These are phyloP conservation scores for Garra rufa DNA, from an alignment of 2,113 vertebrate species.

Conservation along the genomic window DNA sequence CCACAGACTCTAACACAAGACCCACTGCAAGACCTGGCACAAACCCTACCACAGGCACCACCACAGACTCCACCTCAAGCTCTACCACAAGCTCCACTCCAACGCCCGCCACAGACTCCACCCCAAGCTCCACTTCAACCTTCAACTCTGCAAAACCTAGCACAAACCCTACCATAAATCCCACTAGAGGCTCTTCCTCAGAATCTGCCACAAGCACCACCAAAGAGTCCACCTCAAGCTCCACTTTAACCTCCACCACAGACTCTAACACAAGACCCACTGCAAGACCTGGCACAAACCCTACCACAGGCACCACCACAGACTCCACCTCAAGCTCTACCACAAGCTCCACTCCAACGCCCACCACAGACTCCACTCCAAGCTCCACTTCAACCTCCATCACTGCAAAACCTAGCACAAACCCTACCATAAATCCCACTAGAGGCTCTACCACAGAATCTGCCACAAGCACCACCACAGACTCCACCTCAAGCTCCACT, in stretches of 20 bases:
- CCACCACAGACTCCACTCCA: not conserved
- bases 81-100: not conserved
- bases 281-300: accelerated
- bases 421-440: accelerated
- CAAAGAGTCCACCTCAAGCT: accelerated
- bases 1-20: accelerated
- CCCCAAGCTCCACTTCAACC: not conserved
- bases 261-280: accelerated
- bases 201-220: accelerated
- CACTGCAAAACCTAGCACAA: too few species aligned
- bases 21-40: too few species aligned
- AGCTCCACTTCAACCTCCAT: too few species aligned
- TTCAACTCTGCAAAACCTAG: accelerated
- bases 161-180: accelerated
- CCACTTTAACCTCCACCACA: not conserved
- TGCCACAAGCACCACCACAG: not conserved
- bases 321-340: not conserved
- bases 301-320: not conserved
- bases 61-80: accelerated
- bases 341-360: not conserved
- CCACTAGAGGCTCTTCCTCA: accelerated
- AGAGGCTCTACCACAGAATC: accelerated
- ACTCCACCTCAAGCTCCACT: not conserved
- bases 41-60: not conserved
- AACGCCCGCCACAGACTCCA: accelerated